Conservation (phyloP, 2,113 vertebrate genomes). For the Carassius carassius region DNA sequence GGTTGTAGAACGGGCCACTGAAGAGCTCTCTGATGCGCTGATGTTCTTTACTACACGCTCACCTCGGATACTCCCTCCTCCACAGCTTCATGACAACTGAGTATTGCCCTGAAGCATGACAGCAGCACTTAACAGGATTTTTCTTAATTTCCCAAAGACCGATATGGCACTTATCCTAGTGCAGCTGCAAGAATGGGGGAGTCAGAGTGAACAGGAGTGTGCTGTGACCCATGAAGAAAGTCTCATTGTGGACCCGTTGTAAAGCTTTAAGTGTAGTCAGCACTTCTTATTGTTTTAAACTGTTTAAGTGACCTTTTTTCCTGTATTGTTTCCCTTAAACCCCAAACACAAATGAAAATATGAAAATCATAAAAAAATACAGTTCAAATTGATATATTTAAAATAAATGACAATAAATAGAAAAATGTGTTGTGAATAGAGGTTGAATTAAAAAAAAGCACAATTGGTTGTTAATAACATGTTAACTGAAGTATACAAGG, state of each 20-base stretch:
- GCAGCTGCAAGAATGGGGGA: slow-evolving; percentile 12
- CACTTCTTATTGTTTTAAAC: not conserved
- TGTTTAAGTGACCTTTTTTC: not conserved
- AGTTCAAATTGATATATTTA: not conserved
- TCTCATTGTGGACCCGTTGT: slow-evolving; percentile 9
- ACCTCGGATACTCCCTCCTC: slow-evolving; percentile 7
- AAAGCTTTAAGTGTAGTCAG: slow-evolving; percentile 23
- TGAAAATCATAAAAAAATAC: not conserved
- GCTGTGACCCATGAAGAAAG: slow-evolving; percentile 15
- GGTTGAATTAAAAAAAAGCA: too few relatives aligned
- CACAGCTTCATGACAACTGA: slow-evolving; percentile 28
- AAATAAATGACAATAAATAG: not conserved
- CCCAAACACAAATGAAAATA: not conserved
- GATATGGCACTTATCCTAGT: slow-evolving; percentile 42
- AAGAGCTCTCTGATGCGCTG: slow-evolving; percentile 16
- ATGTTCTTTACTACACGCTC: slow-evolving; percentile 17
- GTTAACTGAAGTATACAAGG: too few relatives aligned
- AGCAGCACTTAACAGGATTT: slow-evolving; percentile 44
- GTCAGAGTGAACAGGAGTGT: slow-evolving; percentile 6
- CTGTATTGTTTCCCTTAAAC: not conserved
- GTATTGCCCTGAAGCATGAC: slow-evolving; percentile 23
- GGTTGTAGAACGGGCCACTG: not conserved
- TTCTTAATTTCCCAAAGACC: slow-evolving; percentile 26
- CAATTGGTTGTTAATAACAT: too few relatives aligned
- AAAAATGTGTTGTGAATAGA: too few relatives aligned